A percentile compares a stretch with the other conserved stretches of the same genome.
These are phyloP conservation scores for Typhlichthys eigenmanni DNA, from an alignment of 2,797 vertebrate species.

Conservation along the genomic window DNA sequence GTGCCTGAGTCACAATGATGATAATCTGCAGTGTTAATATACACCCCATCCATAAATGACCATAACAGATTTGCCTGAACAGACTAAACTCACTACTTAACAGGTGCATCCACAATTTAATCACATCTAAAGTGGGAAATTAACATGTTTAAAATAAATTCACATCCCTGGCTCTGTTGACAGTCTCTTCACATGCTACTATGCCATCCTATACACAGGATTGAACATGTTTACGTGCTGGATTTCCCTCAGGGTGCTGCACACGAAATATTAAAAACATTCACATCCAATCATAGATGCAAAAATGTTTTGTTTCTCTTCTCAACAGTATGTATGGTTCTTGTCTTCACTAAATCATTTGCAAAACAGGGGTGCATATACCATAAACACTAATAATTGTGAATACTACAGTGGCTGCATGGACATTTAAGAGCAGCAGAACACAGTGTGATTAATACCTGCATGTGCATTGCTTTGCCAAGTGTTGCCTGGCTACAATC, in stretches of 20 bases:
- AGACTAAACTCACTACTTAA: conserved; percentile 11
- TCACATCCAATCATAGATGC: not conserved
- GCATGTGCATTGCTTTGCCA: not conserved
- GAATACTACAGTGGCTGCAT: too few relatives aligned
- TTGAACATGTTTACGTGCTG: conserved; percentile 26
- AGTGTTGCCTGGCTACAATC: too few relatives aligned
- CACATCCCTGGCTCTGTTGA: conserved; percentile 28
- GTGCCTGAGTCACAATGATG: conserved; percentile 18
- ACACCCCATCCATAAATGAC: conserved; percentile 1
- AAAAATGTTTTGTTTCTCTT: conserved; percentile 3
- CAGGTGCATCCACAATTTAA: not conserved
- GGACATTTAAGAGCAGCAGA: too few relatives aligned
- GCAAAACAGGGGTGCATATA: conserved; percentile 7
- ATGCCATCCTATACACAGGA: conserved; percentile 6
- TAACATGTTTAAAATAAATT: conserved; percentile 21
- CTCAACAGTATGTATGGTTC: conserved; percentile 4
- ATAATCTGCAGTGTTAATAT: conserved; percentile 19
- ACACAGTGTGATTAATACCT: not conserved
- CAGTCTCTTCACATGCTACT: not conserved
- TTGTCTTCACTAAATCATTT: conserved; percentile 29
- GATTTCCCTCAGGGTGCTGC: conserved; percentile 38
- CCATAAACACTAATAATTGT: too few relatives aligned
- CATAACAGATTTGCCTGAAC: conserved; percentile 10
- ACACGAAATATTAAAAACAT: conserved; percentile 20
- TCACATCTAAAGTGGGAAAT: not conserved